Conservation (phyloP, 92 coral and sea anemone species). For the Epizoanthus ramosus region DNA sequence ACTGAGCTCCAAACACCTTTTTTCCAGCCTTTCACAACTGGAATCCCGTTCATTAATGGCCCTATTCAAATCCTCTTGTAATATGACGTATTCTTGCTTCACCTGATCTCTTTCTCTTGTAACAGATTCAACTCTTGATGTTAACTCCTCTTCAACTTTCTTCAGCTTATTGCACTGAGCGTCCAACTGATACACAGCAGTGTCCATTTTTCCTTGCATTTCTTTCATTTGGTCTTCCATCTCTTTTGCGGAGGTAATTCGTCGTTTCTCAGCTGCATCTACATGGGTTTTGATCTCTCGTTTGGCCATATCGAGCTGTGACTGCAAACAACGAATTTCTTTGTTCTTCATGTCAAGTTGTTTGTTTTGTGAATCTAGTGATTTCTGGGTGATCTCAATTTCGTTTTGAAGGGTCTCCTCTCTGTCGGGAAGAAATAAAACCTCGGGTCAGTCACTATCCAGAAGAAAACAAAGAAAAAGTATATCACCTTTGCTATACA, state of each 20-base stretch:
- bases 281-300: slow-evolving; percentile 64
- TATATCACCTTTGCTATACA: not conserved
- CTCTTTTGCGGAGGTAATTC: slow-evolving; percentile 52
- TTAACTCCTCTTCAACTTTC: slow-evolving; percentile 8
- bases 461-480: not conserved
- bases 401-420: slow-evolving; percentile 57
- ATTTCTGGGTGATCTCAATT: slow-evolving; percentile 47
- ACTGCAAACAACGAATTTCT: slow-evolving; percentile 59
- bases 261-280: slow-evolving; percentile 58
- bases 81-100: not conserved
- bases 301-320: slow-evolving; percentile 56
- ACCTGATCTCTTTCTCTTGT: slow-evolving; percentile 4
- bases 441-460: not conserved
- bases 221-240: slow-evolving; percentile 49
- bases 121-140: not conserved
- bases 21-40: slow-evolving; percentile 7
- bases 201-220: slow-evolving; percentile 12
- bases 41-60: slow-evolving; percentile 9
- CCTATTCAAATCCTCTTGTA: not conserved
- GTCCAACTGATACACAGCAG: slow-evolving; percentile 1
- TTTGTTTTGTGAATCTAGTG: slow-evolving; percentile 29
- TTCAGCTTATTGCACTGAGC: not conserved
- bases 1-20: not conserved
- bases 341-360: slow-evolving; percentile 47
- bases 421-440: slow-evolving; percentile 24